phyloP scores from a whole-genome alignment of 2,797 vertebrate species.

The Channa striata region DNA sequence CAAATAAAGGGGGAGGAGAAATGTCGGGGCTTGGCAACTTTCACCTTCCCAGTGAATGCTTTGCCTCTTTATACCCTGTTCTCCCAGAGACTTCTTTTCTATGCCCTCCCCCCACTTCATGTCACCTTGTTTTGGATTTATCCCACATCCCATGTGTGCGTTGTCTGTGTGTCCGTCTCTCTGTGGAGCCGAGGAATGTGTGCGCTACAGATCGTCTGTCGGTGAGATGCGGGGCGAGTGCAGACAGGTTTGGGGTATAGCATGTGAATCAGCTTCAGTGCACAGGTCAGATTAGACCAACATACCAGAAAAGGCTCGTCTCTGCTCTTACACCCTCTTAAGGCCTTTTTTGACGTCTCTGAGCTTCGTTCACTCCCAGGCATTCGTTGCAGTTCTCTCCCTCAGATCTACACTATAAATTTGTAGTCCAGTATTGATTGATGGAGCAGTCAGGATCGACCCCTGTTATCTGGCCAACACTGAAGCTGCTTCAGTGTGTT shows the following conservation, averaged over 20 bases:
- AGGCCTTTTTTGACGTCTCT: constrained; percentile 25
- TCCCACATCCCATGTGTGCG: constrained; percentile 59
- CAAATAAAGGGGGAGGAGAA: constrained; percentile 62
- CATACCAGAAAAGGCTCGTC: constrained; percentile 65
- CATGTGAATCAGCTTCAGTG: constrained; percentile 73
- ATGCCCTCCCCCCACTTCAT: constrained; percentile 21
- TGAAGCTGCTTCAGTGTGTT: constrained; percentile 29
- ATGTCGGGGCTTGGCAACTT: constrained; percentile 62
- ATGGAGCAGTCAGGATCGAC: neutral
- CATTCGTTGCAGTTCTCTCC: neutral
- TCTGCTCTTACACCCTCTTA: constrained; percentile 36
- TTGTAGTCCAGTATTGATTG: constrained; percentile 13
- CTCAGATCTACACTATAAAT: neutral
- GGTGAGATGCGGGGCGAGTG: constrained; percentile 80
- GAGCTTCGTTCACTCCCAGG: constrained; percentile 1
- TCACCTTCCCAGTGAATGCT: constrained; percentile 60
- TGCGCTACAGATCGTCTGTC: constrained; percentile 78
- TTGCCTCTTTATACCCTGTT: constrained; percentile 58
- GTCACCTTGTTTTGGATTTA: constrained; percentile 67
- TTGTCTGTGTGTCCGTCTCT: constrained; percentile 38
- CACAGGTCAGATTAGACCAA: constrained; percentile 82
- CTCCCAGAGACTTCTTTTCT: constrained; percentile 39
- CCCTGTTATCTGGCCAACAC: constrained; percentile 1
- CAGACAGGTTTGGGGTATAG: constrained; percentile 83
- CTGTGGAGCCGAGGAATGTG: constrained; percentile 77